A percentile compares a stretch with the other conserved stretches of the same genome.
Evolutionary conservation across 2,797 vertebrate species (phyloP).

Genomic region (Labroides dimidiatus): DNA sequence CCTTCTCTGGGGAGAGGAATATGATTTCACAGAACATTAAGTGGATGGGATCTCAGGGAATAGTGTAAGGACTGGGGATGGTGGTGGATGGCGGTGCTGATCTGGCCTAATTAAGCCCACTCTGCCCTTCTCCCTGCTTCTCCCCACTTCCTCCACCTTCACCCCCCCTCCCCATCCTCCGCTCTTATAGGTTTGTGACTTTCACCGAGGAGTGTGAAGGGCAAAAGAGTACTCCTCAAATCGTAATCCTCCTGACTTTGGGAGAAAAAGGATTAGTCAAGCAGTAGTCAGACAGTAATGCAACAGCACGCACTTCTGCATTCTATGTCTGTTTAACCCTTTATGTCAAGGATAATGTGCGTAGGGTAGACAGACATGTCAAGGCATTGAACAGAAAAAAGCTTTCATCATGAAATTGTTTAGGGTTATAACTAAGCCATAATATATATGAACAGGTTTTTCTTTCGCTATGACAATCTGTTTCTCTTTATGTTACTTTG

Average conservation of each 20-base stretch:
- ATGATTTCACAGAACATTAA: slow-evolving; percentile 83
- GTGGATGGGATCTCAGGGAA: slow-evolving; percentile 76
- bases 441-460: no score
- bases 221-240: slow-evolving; percentile 59
- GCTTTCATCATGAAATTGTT: neutral
- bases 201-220: slow-evolving; percentile 75
- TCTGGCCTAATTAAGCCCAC: slow-evolving; percentile 79
- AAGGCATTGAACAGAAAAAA: slow-evolving; percentile 21
- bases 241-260: slow-evolving; percentile 73
- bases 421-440: no score
- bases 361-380: slow-evolving; percentile 29
- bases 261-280: slow-evolving; percentile 65
- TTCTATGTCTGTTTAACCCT: slow-evolving; percentile 46
- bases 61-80: slow-evolving; percentile 52
- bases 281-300: slow-evolving; percentile 39
- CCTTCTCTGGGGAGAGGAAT: slow-evolving; percentile 71
- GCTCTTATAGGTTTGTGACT: slow-evolving; percentile 69
- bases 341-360: slow-evolving; percentile 23
- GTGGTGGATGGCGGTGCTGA: slow-evolving; percentile 43
- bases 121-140: slow-evolving; percentile 13
- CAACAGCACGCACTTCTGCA: slow-evolving; percentile 33
- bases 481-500: no score
- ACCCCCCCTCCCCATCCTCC: slow-evolving; percentile 11
- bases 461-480: no score
- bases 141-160: slow-evolving; percentile 17